These are phyloP conservation scores for Clepsis dumicolana DNA, from an alignment of 2,888 invertebrate species.

Conservation along the genomic window DNA sequence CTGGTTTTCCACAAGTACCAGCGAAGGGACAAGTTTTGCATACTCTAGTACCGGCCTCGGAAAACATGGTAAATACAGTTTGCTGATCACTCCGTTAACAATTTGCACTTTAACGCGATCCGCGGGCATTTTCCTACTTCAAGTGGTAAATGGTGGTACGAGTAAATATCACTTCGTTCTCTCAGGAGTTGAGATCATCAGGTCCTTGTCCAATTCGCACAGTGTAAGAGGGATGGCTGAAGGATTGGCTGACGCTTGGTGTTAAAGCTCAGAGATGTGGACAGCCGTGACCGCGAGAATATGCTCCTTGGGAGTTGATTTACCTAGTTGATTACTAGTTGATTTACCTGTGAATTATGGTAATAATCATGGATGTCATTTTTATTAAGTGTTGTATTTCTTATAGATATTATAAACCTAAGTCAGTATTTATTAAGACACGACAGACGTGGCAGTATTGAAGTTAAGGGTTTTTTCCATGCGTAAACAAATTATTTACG, in stretches of 20 bases:
- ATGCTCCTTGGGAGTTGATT: too few species aligned
- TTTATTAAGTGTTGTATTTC: background rate
- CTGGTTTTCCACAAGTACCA: background rate
- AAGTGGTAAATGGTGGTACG: constrained; percentile 19
- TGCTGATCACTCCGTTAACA: constrained; percentile 13
- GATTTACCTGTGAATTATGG: too few species aligned
- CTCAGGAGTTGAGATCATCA: background rate
- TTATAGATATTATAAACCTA: too few species aligned
- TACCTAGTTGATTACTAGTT: too few species aligned
- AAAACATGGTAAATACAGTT: constrained; percentile 30
- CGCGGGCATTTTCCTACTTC: constrained; percentile 27
- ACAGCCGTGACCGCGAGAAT: background rate
- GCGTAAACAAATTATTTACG: too few species aligned
- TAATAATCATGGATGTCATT: too few species aligned
- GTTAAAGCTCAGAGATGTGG: constrained; percentile 1
- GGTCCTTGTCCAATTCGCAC: background rate
- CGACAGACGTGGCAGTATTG: too few species aligned
- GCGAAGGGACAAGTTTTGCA: background rate
- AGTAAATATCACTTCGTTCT: constrained; percentile 4
- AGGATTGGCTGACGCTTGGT: background rate
- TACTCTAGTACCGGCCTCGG: background rate
- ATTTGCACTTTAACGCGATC: constrained; percentile 26
- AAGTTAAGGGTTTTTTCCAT: too few species aligned
- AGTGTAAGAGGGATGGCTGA: background rate
- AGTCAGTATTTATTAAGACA: too few species aligned